phyloP scores from a whole-genome alignment of 2,797 vertebrate genomes.

The Anomalospiza imberbis region DNA sequence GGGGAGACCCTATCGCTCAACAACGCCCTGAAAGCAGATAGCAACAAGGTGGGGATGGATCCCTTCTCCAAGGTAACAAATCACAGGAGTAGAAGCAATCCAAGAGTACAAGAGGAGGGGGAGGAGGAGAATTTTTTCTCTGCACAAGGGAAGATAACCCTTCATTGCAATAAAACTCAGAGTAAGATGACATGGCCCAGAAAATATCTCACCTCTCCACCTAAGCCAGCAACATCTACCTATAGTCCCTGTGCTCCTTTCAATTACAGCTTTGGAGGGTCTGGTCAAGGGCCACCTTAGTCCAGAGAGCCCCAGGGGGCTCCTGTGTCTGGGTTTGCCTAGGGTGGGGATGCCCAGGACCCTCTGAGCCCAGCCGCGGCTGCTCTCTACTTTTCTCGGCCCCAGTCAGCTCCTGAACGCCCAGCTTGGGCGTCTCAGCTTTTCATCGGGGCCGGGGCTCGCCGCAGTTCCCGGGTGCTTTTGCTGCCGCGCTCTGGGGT shows the following conservation, averaged over 20 bases:
- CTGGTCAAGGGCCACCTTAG: neutral
- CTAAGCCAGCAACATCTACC: neutral
- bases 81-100: neutral
- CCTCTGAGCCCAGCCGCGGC: accelerated
- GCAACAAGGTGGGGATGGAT: no score
- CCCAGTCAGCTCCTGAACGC: no score
- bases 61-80: neutral
- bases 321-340: neutral
- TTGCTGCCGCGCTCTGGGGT: no score
- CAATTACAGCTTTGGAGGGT: neutral
- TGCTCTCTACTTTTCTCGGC: no score
- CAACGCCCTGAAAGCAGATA: neutral
- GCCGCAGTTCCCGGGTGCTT: no score
- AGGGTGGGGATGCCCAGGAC: neutral
- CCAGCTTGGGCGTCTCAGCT: no score
- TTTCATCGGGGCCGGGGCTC: no score
- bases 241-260: accelerated
- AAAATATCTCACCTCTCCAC: neutral
- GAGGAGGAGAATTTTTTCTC: neutral
- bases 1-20: accelerated
- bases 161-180: neutral
- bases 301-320: neutral
- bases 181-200: neutral
- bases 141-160: neutral
- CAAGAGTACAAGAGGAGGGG: neutral